phyloP scores from a whole-genome alignment of 2,888 invertebrate genomes.

The Leptothorax acervorum region DNA sequence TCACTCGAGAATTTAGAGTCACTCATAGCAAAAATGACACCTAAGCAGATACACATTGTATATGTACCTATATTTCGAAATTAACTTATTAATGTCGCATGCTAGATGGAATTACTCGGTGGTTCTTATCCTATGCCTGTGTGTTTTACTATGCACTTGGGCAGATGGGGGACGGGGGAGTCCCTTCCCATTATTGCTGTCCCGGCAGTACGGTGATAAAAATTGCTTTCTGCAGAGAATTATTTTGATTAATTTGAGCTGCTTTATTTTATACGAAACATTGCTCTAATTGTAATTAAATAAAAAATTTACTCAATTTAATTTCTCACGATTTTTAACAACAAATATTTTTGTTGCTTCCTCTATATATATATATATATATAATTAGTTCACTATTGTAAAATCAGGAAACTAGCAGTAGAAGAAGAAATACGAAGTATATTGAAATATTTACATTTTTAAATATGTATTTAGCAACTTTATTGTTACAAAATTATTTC shows the following conservation, averaged over 20 bases:
- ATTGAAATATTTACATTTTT: background rate
- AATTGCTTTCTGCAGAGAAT: background rate
- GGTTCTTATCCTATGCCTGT: constrained; percentile 2
- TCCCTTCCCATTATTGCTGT: too few species aligned
- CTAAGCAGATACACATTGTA: background rate
- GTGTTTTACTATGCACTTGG: background rate
- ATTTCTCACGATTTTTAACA: background rate
- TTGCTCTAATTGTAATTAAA: constrained; percentile 22
- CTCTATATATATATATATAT: background rate
- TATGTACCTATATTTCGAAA: background rate
- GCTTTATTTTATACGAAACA: background rate
- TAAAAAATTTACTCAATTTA: constrained; percentile 1
- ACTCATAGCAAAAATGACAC: background rate
- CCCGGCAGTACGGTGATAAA: background rate
- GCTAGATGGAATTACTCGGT: background rate
- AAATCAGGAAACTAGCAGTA: background rate
- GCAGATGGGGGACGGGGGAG: background rate
- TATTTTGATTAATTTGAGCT: constrained; percentile 16
- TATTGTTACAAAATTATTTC: background rate
- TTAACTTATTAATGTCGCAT: constrained; percentile 19
- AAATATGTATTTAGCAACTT: background rate
- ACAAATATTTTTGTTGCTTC: background rate
- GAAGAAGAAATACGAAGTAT: background rate
- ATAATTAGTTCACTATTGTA: background rate
- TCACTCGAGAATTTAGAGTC: background rate